Percentiles rank a stretch among this genome's conserved stretches.
Evolutionary conservation across 2,113 vertebrate species (phyloP).

Genomic region (Capreolus pygargus): DNA sequence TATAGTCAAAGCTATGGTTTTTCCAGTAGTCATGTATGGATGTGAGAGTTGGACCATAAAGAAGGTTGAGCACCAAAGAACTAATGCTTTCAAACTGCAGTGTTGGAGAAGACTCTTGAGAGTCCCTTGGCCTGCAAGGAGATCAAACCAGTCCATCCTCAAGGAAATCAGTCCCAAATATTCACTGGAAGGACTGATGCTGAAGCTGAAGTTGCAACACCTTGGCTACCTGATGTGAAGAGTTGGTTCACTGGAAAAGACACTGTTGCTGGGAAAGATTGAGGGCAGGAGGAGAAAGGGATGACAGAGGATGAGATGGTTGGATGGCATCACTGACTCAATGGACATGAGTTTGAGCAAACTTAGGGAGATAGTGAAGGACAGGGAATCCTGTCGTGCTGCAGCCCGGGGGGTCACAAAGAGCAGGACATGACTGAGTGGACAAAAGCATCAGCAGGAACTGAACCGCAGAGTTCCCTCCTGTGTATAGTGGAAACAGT

Average conservation of each 20-base stretch:
- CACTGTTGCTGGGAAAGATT: not conserved
- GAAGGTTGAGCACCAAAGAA: not conserved
- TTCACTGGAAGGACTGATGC: not conserved
- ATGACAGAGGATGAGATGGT: not conserved
- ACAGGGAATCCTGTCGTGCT: not conserved
- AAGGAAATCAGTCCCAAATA: not conserved
- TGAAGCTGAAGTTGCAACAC: not conserved
- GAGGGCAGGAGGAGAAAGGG: not conserved
- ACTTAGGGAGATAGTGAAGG: not conserved
- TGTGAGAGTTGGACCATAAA: not conserved
- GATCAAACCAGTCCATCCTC: not conserved
- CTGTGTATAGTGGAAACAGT: accelerated
- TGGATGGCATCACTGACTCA: not conserved
- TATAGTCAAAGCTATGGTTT: not conserved
- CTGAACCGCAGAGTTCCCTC: not conserved
- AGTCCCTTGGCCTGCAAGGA: not conserved
- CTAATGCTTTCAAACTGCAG: not conserved
- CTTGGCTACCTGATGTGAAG: not conserved
- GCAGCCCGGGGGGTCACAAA: not conserved
- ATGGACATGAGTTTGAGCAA: not conserved
- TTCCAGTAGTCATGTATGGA: not conserved
- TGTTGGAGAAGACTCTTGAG: not conserved
- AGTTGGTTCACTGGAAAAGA: not conserved
- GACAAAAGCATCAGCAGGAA: not conserved
- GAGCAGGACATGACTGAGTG: not conserved